Conservation (phyloP, 1,140 invertebrate species). For the Drosophila hydei region DNA sequence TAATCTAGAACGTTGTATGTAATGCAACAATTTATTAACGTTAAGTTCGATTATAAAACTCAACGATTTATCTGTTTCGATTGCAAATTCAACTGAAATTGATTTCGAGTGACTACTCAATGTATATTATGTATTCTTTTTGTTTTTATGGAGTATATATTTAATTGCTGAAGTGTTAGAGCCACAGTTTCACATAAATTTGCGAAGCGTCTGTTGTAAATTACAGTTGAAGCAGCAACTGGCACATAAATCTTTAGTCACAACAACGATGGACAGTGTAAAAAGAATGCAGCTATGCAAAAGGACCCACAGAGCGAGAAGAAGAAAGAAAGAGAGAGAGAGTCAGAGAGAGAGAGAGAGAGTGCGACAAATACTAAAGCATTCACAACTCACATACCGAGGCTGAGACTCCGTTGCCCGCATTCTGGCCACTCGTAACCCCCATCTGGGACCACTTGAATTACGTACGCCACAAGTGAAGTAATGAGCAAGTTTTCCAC, state of each 20-base stretch:
- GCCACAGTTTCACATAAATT: slow-evolving; percentile 65
- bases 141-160: slow-evolving; percentile 27
- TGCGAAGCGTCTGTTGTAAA: slow-evolving; percentile 68
- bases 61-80: slow-evolving; percentile 10
- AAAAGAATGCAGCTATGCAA: slow-evolving; percentile 54
- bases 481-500: slow-evolving; percentile 68
- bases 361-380: slow-evolving; percentile 64
- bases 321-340: too few species aligned
- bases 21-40: slow-evolving; percentile 8
- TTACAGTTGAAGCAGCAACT: slow-evolving; percentile 78
- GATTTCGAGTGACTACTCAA: slow-evolving; percentile 12
- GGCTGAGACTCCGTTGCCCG: background rate
- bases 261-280: slow-evolving; percentile 41
- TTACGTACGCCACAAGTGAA: slow-evolving; percentile 80
- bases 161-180: slow-evolving; percentile 24
- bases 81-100: slow-evolving; percentile 17
- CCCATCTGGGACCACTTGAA: slow-evolving; percentile 60
- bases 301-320: slow-evolving; percentile 16
- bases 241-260: slow-evolving; percentile 69
- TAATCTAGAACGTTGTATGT: slow-evolving; percentile 5
- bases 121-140: slow-evolving; percentile 17
- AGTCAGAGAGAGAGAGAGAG: background rate
- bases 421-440: slow-evolving; percentile 29
- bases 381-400: slow-evolving; percentile 46
- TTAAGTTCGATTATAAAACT: slow-evolving; percentile 4